Evolutionary conservation across 2,113 vertebrate genomes (phyloP), one percentile per base, ranked within the genome.

Genomic region (Epinephelus fuscoguttatus): DNA sequence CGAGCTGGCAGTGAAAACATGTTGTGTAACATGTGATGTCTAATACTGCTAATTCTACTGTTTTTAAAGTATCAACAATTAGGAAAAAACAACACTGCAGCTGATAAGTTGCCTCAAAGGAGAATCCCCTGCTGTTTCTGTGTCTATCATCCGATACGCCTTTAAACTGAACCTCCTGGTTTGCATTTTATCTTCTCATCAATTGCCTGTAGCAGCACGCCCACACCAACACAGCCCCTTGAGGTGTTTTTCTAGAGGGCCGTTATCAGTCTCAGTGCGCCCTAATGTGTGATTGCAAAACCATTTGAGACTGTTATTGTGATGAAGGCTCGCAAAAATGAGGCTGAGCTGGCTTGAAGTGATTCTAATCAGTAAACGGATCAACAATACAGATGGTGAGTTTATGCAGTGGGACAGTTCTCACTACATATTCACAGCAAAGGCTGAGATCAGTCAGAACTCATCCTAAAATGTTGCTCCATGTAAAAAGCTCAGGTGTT

Each of bases 151-250:
- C 57, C 30, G 11, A 40, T 55, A 33, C 27, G 33, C 52, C 50
- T 25, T 55, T 3, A 42, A 53, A n/a, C 33, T 15, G 27, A 70
- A 66, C 47, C 23, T 45, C 64, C 30, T 67, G 1, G 19, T 67
- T 52, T 57, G 45, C n/a, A 10, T 27, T 68, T 45, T 6, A 70
- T 56, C 49, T 23, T 57, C 6, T 3, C 3, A 55, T 73, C 53
- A 72, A 21, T 47, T n/a, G 19, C 55, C 18, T 49, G 73, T 4
- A 42, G 62, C 78, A 50, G 53, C 77, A 77, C 33, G 57, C 42
- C 49, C 30, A 9, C 60, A 55, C 72, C 15, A 17, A 68, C 5
- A 45, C 69, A 23, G 57, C 30, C 21, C 42, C 47, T 30, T 5
- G 21, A 40, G 85, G 40, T 56, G 37, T 42, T 72, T 68, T 77